Conservation (phyloP, 2,888 invertebrate genomes). For the Chirona hameri region DNA sequence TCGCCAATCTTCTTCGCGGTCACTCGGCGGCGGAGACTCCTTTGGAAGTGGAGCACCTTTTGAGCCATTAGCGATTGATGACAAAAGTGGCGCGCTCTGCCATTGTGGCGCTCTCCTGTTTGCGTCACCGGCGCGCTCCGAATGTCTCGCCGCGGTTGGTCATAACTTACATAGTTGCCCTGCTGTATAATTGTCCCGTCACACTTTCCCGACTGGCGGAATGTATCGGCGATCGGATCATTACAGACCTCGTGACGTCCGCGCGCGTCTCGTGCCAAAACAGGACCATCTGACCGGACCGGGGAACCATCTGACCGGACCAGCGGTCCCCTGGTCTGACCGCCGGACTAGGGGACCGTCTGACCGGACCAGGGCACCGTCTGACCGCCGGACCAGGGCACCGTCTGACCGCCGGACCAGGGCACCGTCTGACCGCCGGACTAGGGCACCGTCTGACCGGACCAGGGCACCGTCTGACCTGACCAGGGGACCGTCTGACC, state of each 20-base stretch:
- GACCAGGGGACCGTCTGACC: no score
- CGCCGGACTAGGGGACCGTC: no score
- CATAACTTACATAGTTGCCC: background rate
- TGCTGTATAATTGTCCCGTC: background rate
- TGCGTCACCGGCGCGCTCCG: background rate
- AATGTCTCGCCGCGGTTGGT: background rate
- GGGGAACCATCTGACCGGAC: no score
- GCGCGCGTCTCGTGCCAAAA: no score
- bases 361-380: no score
- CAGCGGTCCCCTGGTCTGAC: no score
- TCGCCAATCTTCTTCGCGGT: background rate
- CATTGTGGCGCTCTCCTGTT: background rate
- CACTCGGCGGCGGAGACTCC: background rate
- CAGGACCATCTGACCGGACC: no score
- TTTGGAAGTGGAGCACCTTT: background rate
- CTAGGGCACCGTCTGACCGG: no score
- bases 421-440: no score
- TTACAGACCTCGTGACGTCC: background rate
- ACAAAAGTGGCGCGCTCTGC: background rate
- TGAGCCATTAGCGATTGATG: background rate
- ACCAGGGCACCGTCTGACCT: no score
- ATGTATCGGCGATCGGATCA: background rate
- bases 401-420: no score
- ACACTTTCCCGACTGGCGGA: background rate
- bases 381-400: no score